Evolutionary conservation across 2,888 invertebrate species (phyloP).

Genomic region (Meteorus cinctellus): DNA sequence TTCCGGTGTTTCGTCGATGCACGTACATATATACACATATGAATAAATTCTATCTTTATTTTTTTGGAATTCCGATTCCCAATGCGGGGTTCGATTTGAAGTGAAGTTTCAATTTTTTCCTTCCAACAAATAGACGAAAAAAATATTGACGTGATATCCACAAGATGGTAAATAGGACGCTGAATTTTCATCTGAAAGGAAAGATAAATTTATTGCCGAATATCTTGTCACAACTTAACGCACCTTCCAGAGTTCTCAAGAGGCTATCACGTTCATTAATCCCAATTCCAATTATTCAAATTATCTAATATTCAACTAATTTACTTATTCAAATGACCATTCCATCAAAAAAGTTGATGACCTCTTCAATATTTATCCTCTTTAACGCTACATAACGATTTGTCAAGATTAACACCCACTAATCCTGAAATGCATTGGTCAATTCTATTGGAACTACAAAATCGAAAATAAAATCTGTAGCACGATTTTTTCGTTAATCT

Average conservation of each 20-base stretch:
- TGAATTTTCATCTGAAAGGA: background rate
- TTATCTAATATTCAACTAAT: background rate
- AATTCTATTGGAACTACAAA: slow-evolving; percentile 2
- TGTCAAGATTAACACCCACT: background rate
- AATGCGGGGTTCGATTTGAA: background rate
- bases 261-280: slow-evolving; percentile 31
- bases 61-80: background rate
- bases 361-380: background rate
- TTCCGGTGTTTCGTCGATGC: slow-evolving; percentile 45
- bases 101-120: background rate
- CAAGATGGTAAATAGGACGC: background rate
- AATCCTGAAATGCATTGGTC: background rate
- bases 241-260: slow-evolving; percentile 74
- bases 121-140: background rate
- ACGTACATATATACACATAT: slow-evolving; percentile 34
- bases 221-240: slow-evolving; percentile 74
- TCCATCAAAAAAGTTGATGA: background rate
- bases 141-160: background rate
- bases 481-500: background rate
- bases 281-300: background rate
- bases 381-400: background rate
- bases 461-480: background rate
- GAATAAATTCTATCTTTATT: background rate
- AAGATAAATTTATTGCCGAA: slow-evolving; percentile 36
- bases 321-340: background rate